phyloP scores from a whole-genome alignment of 2,113 vertebrate genomes.

The Leucosticte australis region DNA sequence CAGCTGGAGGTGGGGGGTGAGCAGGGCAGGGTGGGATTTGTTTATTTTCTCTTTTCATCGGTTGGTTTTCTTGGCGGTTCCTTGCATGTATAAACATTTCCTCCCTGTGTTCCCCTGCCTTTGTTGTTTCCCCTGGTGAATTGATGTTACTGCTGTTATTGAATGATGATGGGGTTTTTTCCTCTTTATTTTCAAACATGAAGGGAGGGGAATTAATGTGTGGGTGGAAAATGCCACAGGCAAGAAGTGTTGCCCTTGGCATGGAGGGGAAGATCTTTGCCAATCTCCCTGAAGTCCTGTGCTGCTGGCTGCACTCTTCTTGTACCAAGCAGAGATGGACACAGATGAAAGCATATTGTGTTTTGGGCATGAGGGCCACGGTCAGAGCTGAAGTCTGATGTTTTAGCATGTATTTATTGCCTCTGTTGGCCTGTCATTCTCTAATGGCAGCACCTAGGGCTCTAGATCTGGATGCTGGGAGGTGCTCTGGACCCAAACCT shows the following conservation, averaged over 20 bases:
- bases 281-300: background rate
- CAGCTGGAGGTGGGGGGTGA: background rate
- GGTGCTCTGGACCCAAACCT: background rate
- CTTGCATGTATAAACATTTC: background rate
- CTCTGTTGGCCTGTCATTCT: background rate
- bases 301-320: background rate
- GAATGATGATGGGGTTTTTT: background rate
- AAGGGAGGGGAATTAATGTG: background rate
- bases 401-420: background rate
- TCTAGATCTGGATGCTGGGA: background rate
- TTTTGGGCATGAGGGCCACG: background rate
- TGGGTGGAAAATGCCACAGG: background rate
- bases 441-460: background rate
- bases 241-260: background rate
- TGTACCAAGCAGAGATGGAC: background rate
- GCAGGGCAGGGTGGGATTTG: background rate
- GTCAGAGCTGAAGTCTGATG: background rate
- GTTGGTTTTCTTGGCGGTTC: constrained; percentile 27
- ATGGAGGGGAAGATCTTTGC: background rate
- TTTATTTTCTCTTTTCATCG: constrained; percentile 11
- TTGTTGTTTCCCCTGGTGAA: constrained; percentile 35
- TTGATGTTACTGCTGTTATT: background rate
- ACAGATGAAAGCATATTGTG: background rate
- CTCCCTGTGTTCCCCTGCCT: background rate
- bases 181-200: background rate